phyloP scores from a whole-genome alignment of 2,797 vertebrate genomes.

The Chloroceryle inda region DNA sequence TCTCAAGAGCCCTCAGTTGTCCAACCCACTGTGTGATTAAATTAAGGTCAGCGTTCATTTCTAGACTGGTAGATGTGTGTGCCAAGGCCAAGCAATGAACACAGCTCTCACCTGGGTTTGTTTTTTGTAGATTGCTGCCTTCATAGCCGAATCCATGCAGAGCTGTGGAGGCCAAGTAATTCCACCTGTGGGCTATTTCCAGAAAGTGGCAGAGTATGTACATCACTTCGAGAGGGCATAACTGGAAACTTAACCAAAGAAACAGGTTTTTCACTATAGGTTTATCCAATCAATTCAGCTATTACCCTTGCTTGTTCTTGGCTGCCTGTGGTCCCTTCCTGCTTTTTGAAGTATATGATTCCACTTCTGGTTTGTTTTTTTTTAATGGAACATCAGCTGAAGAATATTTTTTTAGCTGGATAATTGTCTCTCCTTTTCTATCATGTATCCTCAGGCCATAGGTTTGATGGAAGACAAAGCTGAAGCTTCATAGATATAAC shows the following conservation, averaged over 20 bases:
- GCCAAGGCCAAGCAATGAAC: background rate
- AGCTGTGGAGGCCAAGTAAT: conserved; percentile 98
- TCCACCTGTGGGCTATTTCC: conserved; percentile 95
- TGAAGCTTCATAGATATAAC: background rate
- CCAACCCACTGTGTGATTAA: background rate
- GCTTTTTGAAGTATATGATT: background rate
- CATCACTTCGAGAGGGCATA: background rate
- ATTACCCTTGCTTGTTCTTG: background rate
- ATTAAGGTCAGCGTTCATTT: conserved; percentile 4
- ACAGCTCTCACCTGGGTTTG: conserved; percentile 77
- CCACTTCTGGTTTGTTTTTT: background rate
- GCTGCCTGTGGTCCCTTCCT: background rate
- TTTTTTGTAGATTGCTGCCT: conserved; percentile 93
- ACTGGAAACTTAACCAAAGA: background rate
- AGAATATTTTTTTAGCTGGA: background rate
- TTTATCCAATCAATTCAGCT: background rate
- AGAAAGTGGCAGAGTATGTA: conserved; percentile 97
- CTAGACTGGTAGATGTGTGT: conserved; percentile 40
- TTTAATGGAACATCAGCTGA: background rate
- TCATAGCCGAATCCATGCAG: conserved; percentile 98
- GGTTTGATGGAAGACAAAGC: background rate
- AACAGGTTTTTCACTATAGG: background rate
- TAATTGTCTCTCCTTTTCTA: background rate
- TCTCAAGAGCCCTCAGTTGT: conserved; percentile 24
- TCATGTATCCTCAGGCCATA: background rate